Evolutionary conservation across 2,113 vertebrate species (phyloP).

Genomic region (Coracopsis vasa): DNA sequence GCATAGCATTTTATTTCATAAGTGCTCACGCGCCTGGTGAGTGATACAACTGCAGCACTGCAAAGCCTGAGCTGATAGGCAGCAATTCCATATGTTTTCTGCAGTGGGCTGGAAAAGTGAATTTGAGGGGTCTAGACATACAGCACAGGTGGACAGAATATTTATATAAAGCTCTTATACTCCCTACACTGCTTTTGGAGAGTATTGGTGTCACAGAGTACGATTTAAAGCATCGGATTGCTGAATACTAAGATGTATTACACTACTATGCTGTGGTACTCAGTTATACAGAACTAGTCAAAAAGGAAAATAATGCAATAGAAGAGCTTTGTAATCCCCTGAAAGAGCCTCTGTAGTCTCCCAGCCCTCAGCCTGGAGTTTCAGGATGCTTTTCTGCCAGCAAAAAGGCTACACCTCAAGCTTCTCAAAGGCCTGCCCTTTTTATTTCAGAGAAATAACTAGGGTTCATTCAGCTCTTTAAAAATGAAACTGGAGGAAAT

Average conservation of each 20-base stretch:
- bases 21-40: neutral
- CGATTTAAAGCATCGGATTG: neutral
- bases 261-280: neutral
- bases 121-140: neutral
- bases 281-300: neutral
- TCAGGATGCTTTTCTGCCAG: neutral
- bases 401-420: neutral
- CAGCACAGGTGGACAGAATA: neutral
- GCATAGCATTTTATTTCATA: neutral
- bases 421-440: neutral
- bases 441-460: neutral
- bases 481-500: neutral
- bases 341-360: neutral
- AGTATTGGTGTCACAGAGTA: fast-evolving
- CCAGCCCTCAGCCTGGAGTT: neutral
- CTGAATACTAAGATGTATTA: neutral
- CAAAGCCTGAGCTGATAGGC: neutral
- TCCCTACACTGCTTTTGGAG: neutral
- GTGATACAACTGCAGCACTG: neutral
- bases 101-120: neutral
- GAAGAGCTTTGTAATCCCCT: neutral
- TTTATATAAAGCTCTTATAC: neutral
- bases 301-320: neutral
- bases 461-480: neutral
- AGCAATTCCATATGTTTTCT: neutral